These are phyloP conservation scores for Hydractinia echinata DNA, from an alignment of 30 jellyfish, hydroid and myxozoan genomes.

Conservation along the genomic window DNA sequence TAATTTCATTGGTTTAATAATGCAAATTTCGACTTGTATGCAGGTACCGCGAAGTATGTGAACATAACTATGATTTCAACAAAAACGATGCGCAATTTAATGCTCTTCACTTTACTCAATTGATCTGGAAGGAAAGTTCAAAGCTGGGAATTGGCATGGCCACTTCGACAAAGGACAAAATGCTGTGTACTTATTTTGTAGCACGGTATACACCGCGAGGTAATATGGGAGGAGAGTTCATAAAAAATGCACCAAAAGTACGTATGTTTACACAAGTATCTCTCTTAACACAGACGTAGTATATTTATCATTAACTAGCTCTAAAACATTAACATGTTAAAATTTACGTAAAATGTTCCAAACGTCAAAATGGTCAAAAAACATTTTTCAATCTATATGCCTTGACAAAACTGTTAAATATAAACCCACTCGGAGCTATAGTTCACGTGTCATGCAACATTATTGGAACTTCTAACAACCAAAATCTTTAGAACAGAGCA, in stretches of 20 bases:
- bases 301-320: no score
- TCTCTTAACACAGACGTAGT: no score
- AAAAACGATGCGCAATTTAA: slow-evolving; percentile 10
- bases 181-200: slow-evolving; percentile 67
- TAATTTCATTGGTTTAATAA: not conserved
- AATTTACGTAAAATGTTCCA: no score
- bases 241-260: slow-evolving; percentile 47
- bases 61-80: slow-evolving; percentile 23
- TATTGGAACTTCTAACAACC: no score
- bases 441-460: no score
- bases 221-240: slow-evolving; percentile 30
- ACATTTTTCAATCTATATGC: no score
- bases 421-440: no score
- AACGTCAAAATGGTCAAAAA: no score
- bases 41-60: slow-evolving; percentile 89
- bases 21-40: not conserved
- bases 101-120: slow-evolving; percentile 68
- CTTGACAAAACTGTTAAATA: no score
- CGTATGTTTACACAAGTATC: not conserved
- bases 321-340: not conserved
- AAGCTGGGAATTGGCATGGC: slow-evolving; percentile 77
- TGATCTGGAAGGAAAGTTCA: slow-evolving; percentile 49
- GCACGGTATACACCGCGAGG: slow-evolving; percentile 61
- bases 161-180: slow-evolving; percentile 41
- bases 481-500: no score